Base-by-base conservation (phyloP, 37 sponge, comb jelly and placozoan genomes). In the Spongia lamella region DNA sequence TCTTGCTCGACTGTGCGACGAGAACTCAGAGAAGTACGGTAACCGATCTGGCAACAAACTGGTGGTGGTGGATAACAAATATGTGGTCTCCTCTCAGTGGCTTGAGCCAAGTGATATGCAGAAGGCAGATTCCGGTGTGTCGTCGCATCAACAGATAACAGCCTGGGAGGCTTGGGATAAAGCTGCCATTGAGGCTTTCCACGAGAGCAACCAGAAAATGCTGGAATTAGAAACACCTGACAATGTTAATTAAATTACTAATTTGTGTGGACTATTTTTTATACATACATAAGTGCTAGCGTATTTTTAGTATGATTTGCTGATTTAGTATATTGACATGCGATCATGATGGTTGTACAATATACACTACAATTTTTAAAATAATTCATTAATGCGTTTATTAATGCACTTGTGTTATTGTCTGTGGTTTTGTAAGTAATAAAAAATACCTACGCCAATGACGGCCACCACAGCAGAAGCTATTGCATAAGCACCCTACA, bases 21-120 rank as follows among this genome's bases (percentile, higher is more conserved):
- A 88, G 33, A 79, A 85, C 32, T 52, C 79, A 63, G 90, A 84
- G 53, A 68, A 81, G 56, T 92, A 78, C 51, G 93, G 93, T 24
- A 84, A 81, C 50, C 79, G 81, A 3, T 92, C 93, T 19, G 66
- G 84, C 62, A 85, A 92, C 66, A 79, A 78, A 54, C 47, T 92
- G 37, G 73, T 64, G 30, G 29, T 43, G 7, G 93, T 88, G 2
- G 82, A 64, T 40, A 77, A 75, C 34, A 75, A 81, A 72, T 88
- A 72, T 71, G 93, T 92, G 11, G 86, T 85, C 25, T 78, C 85
- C 20, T 77, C 93, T 1, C 93, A 92, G 71, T 92, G 85, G 78
- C 74, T 92, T 37, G 93, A 88, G 36, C 83, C 82, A 1, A 50
- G 80, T 4, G 80, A 83, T 36, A 72, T 68, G 36, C 77, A 30